phyloP scores from a whole-genome alignment of 2,888 invertebrate genomes.

The Drosophila emarginata region DNA sequence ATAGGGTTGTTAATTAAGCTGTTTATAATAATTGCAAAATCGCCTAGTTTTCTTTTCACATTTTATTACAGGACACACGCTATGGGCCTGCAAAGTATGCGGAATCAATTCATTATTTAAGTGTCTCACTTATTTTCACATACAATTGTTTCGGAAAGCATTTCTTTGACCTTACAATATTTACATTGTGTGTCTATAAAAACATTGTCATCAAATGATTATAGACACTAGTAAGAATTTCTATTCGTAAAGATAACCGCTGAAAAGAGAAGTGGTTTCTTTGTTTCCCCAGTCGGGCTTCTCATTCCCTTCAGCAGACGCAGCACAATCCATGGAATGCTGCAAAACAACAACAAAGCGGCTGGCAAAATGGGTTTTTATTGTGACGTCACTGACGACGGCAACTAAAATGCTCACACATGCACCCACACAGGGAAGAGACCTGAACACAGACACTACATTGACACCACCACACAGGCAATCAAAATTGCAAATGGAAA shows the following conservation, averaged over 20 bases:
- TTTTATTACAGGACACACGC: too few relatives aligned
- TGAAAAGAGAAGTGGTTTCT: background rate
- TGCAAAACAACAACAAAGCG: conserved; percentile 38
- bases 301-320: background rate
- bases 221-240: background rate
- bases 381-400: conserved; percentile 70
- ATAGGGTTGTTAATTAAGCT: too few relatives aligned
- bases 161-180: too few relatives aligned
- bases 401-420: conserved; percentile 67
- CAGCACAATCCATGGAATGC: conserved; percentile 4
- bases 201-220: too few relatives aligned
- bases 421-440: conserved; percentile 10
- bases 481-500: conserved; percentile 46
- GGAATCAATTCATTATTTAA: too few relatives aligned
- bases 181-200: too few relatives aligned
- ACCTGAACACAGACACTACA: background rate
- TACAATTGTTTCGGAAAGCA: too few relatives aligned
- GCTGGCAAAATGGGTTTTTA: conserved; percentile 59
- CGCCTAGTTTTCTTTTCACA: too few relatives aligned
- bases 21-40: too few relatives aligned
- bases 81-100: too few relatives aligned
- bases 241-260: background rate
- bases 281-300: conserved; percentile 29
- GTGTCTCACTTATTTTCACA: too few relatives aligned
- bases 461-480: conserved; percentile 15